Percentiles rank a stretch among this genome's conserved stretches.
Conservation (phyloP, 1,140 invertebrate genomes). For the Pinna nobilis region DNA sequence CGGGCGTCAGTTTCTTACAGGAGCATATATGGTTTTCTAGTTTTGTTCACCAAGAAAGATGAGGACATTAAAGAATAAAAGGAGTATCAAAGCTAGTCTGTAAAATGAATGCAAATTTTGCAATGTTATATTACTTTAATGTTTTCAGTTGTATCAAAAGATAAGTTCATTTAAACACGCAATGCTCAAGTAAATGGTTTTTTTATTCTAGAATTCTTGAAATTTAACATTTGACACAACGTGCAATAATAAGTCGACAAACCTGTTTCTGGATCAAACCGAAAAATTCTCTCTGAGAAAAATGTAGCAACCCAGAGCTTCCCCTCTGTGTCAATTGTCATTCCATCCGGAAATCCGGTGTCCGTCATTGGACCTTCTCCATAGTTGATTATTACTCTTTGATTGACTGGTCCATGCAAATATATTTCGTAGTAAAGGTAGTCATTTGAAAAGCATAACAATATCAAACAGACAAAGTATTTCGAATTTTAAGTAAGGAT, state of each 20-base stretch:
- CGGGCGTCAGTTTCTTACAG: no score
- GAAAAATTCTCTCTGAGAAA: slow-evolving; percentile 29
- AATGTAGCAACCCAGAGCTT: slow-evolving; percentile 64
- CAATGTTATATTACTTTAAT: background rate
- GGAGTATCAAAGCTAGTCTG: no score
- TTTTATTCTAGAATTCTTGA: background rate
- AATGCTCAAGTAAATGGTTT: background rate
- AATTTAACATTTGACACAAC: background rate
- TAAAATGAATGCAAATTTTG: background rate
- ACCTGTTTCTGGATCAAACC: slow-evolving; percentile 42
- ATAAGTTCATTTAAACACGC: background rate
- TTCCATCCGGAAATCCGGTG: slow-evolving; percentile 70
- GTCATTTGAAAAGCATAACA: background rate
- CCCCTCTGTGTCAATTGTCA: slow-evolving; percentile 77
- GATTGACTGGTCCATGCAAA: no score
- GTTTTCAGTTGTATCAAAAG: background rate
- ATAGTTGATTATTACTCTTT: background rate
- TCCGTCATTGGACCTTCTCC: background rate
- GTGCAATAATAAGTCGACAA: background rate
- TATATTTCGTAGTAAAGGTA: no score
- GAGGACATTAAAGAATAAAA: no score
- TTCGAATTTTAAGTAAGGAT: no score
- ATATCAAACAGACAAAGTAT: background rate
- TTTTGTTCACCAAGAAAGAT: no score
- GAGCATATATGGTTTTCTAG: no score